A percentile compares a stretch with the other conserved stretches of the same genome.
phyloP scores from a whole-genome alignment of 2,888 invertebrate species.

The Papilio elwesi region DNA sequence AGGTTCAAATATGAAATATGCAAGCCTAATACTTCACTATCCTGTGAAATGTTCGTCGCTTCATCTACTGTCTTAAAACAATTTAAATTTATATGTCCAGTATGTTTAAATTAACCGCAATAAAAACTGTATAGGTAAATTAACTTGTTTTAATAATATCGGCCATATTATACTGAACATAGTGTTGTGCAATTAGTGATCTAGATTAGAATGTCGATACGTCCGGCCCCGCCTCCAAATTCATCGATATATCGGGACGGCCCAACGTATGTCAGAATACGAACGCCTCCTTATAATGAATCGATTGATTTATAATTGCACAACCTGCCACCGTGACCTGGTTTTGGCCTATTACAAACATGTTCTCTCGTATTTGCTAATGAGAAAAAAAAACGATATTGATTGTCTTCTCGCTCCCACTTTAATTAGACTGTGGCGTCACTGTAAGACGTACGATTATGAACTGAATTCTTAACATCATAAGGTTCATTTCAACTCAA shows the following conservation, averaged over 20 bases:
- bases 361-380: slow-evolving; percentile 34
- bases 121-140: background rate
- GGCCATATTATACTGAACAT: background rate
- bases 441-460: background rate
- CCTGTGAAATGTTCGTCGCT: background rate
- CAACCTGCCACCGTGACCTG: slow-evolving; percentile 47
- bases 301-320: slow-evolving; percentile 49
- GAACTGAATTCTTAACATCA: background rate
- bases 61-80: background rate
- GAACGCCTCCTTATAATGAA: slow-evolving; percentile 44
- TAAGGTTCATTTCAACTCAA: background rate
- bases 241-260: slow-evolving; percentile 45
- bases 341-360: slow-evolving; percentile 40
- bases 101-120: background rate
- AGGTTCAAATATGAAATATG: no score
- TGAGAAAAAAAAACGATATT: slow-evolving; percentile 26
- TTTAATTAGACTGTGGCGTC: slow-evolving; percentile 17
- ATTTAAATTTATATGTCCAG: background rate
- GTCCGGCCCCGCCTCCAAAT: slow-evolving; percentile 47
- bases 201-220: slow-evolving; percentile 47
- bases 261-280: slow-evolving; percentile 46
- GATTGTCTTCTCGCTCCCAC: slow-evolving; percentile 34
- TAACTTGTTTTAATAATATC: background rate
- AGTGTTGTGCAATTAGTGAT: slow-evolving; percentile 35
- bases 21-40: no score